A percentile compares a stretch with the other conserved stretches of the same genome.
phyloP scores from a whole-genome alignment of 37 sponge, comb jelly and placozoan species.

The Dysidea cf. avara region DNA sequence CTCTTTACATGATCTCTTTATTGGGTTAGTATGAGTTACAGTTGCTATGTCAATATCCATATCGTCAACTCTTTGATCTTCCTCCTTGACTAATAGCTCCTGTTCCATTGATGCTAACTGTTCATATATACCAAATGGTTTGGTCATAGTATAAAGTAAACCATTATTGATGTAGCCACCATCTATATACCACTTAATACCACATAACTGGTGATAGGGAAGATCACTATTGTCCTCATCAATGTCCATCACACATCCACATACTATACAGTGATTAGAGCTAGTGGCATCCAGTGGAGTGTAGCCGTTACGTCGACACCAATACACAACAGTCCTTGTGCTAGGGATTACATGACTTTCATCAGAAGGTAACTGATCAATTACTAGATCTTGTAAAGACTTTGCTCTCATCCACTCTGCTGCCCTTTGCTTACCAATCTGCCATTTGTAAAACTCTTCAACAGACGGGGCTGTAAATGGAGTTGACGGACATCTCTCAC shows the following conservation, averaged over 20 bases:
- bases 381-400: slow-evolving; percentile 8
- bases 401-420: slow-evolving; percentile 86
- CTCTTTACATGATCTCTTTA: too few species aligned
- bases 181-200: too few species aligned
- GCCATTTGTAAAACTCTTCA: slow-evolving; percentile 59
- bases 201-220: too few species aligned
- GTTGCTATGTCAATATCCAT: too few species aligned
- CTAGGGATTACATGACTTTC: not conserved
- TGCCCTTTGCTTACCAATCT: slow-evolving; percentile 58
- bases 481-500: not conserved
- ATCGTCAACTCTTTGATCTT: too few species aligned
- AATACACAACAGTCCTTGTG: slow-evolving; percentile 46
- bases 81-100: too few species aligned
- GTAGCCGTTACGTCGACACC: slow-evolving; percentile 85
- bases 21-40: too few species aligned
- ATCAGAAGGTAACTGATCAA: not conserved
- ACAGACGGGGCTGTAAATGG: slow-evolving; percentile 45
- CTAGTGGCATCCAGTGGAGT: slow-evolving; percentile 51
- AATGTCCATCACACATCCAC: slow-evolving; percentile 48
- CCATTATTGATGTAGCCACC: too few species aligned
- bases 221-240: not conserved
- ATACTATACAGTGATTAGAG: slow-evolving; percentile 49
- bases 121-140: too few species aligned
- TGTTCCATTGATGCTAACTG: too few species aligned
- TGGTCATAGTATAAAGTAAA: too few species aligned